Conservation (phyloP, 2,113 vertebrate genomes). For the Crotalus tigris region DNA sequence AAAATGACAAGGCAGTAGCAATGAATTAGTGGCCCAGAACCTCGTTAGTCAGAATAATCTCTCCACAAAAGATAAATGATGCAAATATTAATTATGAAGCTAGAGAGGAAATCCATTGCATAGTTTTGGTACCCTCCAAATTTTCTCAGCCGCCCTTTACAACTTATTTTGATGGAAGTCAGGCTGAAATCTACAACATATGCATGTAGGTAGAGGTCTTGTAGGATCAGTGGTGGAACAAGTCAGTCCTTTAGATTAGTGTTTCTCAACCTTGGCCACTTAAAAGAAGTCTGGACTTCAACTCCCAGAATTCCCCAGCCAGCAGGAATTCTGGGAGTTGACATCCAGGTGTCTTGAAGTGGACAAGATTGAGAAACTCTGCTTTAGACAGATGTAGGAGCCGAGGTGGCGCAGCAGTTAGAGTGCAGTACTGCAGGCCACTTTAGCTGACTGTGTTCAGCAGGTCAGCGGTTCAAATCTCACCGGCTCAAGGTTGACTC, state of each 20-base stretch:
- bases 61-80: slow-evolving; percentile 85
- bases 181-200: background rate
- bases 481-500: too few species aligned
- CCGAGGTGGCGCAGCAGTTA: too few species aligned
- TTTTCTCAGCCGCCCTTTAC: slow-evolving; percentile 38
- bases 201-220: background rate
- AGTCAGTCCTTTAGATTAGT: background rate
- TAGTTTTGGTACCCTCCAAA: slow-evolving; percentile 72
- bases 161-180: background rate
- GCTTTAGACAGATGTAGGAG: background rate
- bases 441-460: too few species aligned
- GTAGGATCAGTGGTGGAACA: background rate
- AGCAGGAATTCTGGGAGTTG: background rate
- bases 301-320: background rate
- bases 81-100: slow-evolving; percentile 87
- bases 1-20: slow-evolving; percentile 78
- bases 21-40: slow-evolving; percentile 85
- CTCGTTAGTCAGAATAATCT: slow-evolving; percentile 86
- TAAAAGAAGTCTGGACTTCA: background rate
- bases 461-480: too few species aligned
- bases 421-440: too few species aligned
- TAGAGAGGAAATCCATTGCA: slow-evolving; percentile 74
- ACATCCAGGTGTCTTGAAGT: background rate
- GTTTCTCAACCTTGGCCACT: background rate
- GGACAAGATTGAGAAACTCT: background rate